phyloP scores from a whole-genome alignment of 2,888 invertebrate species.

The Icerya purchasi region DNA sequence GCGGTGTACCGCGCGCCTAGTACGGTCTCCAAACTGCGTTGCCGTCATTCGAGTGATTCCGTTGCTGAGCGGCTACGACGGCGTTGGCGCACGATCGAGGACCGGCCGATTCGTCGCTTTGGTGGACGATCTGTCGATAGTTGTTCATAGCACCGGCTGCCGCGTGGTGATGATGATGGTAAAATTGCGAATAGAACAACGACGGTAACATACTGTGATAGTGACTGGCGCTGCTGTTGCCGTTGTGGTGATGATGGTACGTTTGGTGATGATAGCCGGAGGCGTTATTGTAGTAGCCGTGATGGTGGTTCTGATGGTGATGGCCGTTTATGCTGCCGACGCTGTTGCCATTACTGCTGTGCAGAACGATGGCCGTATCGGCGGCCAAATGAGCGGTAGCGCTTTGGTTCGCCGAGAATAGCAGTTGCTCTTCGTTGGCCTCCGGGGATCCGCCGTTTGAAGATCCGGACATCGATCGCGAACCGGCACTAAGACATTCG shows the following conservation, averaged over 20 bases:
- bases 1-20: too few species aligned
- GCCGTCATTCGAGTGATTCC: conserved; percentile 4
- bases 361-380: conserved; percentile 4
- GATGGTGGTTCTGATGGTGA: conserved; percentile 5
- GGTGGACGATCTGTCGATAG: conserved; percentile 3
- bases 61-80: background rate
- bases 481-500: conserved; percentile 29
- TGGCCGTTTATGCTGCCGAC: conserved; percentile 10
- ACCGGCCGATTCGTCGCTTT: conserved; percentile 8
- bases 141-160: background rate
- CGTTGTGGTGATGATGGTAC: conserved; percentile 2
- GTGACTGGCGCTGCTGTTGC: conserved; percentile 9
- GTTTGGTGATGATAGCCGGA: conserved; percentile 6
- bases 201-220: conserved; percentile 12
- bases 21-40: conserved; percentile 12
- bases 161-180: background rate
- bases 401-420: conserved; percentile 3
- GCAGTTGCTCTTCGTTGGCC: conserved; percentile 13
- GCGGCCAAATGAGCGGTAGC: background rate
- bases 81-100: conserved; percentile 6
- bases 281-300: background rate
- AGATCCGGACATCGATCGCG: conserved; percentile 57
- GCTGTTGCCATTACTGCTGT: conserved; percentile 3
- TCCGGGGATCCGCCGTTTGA: conserved; percentile 29
- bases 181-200: conserved; percentile 12